These are phyloP conservation scores for Perizoma affinitatum DNA, from an alignment of 2,888 invertebrate species.

Conservation along the genomic window DNA sequence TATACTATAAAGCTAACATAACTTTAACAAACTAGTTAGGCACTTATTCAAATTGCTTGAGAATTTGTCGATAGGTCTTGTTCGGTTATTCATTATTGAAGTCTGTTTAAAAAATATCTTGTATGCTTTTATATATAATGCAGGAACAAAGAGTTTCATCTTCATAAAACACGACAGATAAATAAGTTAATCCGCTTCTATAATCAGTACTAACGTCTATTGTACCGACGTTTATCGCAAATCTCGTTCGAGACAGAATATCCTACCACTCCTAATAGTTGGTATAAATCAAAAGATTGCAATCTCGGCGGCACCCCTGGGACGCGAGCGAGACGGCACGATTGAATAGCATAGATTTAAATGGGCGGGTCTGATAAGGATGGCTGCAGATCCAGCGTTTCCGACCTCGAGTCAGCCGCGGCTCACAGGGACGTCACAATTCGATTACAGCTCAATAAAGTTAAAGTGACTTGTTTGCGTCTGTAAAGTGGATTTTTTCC, in stretches of 20 bases:
- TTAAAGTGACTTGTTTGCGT: constrained; percentile 84
- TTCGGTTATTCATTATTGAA: too few species aligned
- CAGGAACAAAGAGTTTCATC: constrained; percentile 38
- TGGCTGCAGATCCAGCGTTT: constrained; percentile 74
- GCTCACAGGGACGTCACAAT: constrained; percentile 82
- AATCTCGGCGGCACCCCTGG: constrained; percentile 83
- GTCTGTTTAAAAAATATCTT: too few species aligned
- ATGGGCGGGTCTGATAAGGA: constrained; percentile 82
- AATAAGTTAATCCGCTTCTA: constrained; percentile 73
- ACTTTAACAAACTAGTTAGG: too few species aligned
- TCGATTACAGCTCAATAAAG: constrained; percentile 84
- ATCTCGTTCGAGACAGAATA: constrained; percentile 79
- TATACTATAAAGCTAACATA: too few species aligned
- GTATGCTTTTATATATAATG: too few species aligned
- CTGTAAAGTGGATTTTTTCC: constrained; percentile 83
- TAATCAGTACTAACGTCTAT: constrained; percentile 78
- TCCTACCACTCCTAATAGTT: constrained; percentile 82
- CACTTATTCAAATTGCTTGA: too few species aligned
- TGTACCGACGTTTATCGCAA: constrained; percentile 73
- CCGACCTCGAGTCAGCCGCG: constrained; percentile 61
- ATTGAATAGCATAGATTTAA: constrained; percentile 85
- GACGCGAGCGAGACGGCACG: constrained; percentile 82
- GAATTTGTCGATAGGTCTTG: too few species aligned
- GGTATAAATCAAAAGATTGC: constrained; percentile 85
- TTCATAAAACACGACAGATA: constrained; percentile 39